Conservation (phyloP, 1,140 invertebrate genomes). For the Papilio polyxenes region DNA sequence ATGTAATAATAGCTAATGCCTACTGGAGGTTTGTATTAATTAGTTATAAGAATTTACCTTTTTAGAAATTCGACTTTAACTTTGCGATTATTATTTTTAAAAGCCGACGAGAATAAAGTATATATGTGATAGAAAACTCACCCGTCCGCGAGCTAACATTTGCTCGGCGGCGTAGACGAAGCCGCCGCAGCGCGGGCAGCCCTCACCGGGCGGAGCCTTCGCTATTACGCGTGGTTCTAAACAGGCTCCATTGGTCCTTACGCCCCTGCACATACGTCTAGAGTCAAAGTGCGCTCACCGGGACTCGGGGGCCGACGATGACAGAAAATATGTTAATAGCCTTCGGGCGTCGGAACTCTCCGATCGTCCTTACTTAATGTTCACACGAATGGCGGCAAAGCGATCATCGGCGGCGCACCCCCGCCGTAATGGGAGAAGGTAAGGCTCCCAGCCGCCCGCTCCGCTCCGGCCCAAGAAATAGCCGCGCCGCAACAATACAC, state of each 20-base stretch:
- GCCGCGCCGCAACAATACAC: conserved; percentile 63
- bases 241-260: conserved; percentile 81
- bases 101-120: background rate
- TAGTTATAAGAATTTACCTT: conserved; percentile 1
- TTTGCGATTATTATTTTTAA: conserved; percentile 11
- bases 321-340: conserved; percentile 76
- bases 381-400: conserved; percentile 72
- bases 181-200: conserved; percentile 94
- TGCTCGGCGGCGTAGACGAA: conserved; percentile 96
- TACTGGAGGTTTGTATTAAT: background rate
- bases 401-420: conserved; percentile 75
- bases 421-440: conserved; percentile 84
- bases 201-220: conserved; percentile 92
- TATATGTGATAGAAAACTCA: conserved; percentile 79
- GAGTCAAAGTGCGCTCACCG: conserved; percentile 49
- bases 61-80: background rate
- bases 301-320: conserved; percentile 58
- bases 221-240: conserved; percentile 87
- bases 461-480: conserved; percentile 61
- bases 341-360: conserved; percentile 61
- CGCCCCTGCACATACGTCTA: conserved; percentile 62
- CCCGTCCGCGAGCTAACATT: conserved; percentile 94
- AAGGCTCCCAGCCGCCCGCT: conserved; percentile 79
- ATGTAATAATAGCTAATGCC: background rate
- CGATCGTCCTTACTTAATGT: conserved; percentile 61